Evolutionary conservation across 2,888 invertebrate species (phyloP).

Genomic region (Rhogogaster chlorosoma): DNA sequence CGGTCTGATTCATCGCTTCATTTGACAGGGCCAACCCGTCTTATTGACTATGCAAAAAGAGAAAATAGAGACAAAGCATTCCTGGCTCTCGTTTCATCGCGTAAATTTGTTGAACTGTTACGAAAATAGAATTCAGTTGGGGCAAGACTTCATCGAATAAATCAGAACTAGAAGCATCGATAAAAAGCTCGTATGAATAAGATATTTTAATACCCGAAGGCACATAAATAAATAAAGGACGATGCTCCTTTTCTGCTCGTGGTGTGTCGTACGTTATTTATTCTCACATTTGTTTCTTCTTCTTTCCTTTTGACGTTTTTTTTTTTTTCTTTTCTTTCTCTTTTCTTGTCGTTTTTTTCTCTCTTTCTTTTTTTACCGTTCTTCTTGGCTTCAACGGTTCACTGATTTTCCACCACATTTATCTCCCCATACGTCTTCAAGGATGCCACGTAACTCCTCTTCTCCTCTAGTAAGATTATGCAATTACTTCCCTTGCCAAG

Average conservation of each 20-base stretch:
- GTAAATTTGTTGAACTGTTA: slow-evolving; percentile 22
- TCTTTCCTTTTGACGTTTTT: not conserved
- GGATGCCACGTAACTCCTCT: slow-evolving; percentile 2
- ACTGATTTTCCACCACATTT: slow-evolving; percentile 39
- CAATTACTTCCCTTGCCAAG: slow-evolving; percentile 45
- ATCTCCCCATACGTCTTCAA: slow-evolving; percentile 34
- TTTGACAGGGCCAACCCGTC: slow-evolving; percentile 3
- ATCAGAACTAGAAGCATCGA: slow-evolving; percentile 29
- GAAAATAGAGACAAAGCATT: slow-evolving; percentile 6
- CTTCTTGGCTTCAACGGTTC: slow-evolving; percentile 23
- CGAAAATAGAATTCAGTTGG: not conserved
- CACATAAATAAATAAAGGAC: slow-evolving; percentile 36
- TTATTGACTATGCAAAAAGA: slow-evolving; percentile 23
- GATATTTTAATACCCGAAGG: slow-evolving; percentile 47
- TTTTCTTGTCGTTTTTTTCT: not conserved
- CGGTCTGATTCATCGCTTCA: slow-evolving; percentile 22
- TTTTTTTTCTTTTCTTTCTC: not conserved
- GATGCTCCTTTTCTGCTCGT: not conserved
- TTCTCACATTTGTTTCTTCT: slow-evolving; percentile 41
- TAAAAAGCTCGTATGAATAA: slow-evolving; percentile 52
- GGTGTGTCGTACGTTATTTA: slow-evolving; percentile 34
- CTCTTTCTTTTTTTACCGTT: not conserved
- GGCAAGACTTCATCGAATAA: slow-evolving; percentile 41
- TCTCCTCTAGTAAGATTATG: slow-evolving; percentile 39
- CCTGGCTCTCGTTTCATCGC: slow-evolving; percentile 9